These are phyloP conservation scores for Limnephilus marmoratus DNA, from an alignment of 2,888 invertebrate species.

Conservation along the genomic window DNA sequence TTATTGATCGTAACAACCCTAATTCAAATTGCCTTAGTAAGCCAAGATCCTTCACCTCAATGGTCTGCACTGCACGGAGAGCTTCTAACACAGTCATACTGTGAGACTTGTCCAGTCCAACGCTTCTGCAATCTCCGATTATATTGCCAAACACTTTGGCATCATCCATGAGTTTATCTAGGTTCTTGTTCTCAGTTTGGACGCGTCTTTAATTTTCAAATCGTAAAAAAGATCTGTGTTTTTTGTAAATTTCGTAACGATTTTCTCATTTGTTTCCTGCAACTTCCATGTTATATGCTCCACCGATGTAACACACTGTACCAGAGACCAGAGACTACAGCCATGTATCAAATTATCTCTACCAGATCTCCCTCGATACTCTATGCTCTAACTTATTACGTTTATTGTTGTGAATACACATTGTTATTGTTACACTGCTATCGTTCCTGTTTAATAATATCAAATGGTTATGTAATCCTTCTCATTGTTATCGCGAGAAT, in stretches of 20 bases:
- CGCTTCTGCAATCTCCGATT: no score
- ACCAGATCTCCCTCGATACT: slow-evolving; percentile 13
- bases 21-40: no score
- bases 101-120: no score
- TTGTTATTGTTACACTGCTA: slow-evolving; percentile 23
- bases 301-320: background rate
- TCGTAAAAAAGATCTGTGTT: background rate
- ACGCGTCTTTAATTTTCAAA: no score
- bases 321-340: background rate
- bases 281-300: background rate
- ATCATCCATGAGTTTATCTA: no score
- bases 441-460: slow-evolving; percentile 15
- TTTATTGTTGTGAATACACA: slow-evolving; percentile 19
- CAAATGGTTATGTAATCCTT: background rate
- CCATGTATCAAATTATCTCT: slow-evolving; percentile 41
- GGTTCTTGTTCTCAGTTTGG: no score
- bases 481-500: background rate
- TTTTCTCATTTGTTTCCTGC: background rate
- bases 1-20: no score
- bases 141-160: no score
- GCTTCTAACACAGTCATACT: no score
- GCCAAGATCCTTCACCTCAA: no score
- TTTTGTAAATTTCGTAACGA: background rate
- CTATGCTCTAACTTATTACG: slow-evolving; percentile 12
- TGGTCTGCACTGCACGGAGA: no score